Evolutionary conservation across 2,113 vertebrate species (phyloP).

Genomic region (Sylvia atricapilla): DNA sequence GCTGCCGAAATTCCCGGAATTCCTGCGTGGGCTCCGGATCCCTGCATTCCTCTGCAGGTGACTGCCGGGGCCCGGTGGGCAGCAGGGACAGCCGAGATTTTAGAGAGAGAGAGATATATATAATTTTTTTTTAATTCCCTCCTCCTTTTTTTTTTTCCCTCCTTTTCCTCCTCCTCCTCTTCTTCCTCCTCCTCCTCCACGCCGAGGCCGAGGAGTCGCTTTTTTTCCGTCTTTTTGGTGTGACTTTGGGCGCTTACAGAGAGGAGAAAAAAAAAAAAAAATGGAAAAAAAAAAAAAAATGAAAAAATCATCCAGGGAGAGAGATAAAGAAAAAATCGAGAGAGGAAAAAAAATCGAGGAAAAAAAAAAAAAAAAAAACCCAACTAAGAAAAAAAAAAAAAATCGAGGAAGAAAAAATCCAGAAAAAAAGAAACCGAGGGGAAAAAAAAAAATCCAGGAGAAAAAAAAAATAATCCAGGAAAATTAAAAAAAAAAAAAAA

Average conservation of each 20-base stretch:
- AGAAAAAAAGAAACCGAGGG: neutral
- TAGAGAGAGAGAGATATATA: too few relatives aligned
- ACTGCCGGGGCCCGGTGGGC: neutral
- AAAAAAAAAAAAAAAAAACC: neutral
- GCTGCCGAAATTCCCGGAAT: neutral
- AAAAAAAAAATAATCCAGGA: too few relatives aligned
- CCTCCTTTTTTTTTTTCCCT: too few relatives aligned
- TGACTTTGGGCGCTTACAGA: neutral
- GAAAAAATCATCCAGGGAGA: too few relatives aligned
- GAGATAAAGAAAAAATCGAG: too few relatives aligned
- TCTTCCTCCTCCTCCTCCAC: neutral
- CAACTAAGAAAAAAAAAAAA: too few relatives aligned
- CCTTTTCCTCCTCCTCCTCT: too few relatives aligned
- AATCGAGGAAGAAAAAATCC: neutral
- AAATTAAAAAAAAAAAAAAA: too few relatives aligned
- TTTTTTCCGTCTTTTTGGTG: neutral
- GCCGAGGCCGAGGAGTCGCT: neutral
- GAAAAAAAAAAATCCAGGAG: too few relatives aligned
- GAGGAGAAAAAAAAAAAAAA: neutral
- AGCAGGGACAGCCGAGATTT: too few relatives aligned
- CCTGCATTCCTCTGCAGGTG: slow-evolving; percentile 27
- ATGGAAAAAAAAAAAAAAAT: neutral
- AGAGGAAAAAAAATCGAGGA: too few relatives aligned
- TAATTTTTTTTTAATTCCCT: too few relatives aligned
- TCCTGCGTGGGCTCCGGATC: neutral